Percentiles rank a stretch among this genome's conserved stretches.
Conservation (phyloP, 2,888 invertebrate species). For the Liodrosophila aerea region DNA sequence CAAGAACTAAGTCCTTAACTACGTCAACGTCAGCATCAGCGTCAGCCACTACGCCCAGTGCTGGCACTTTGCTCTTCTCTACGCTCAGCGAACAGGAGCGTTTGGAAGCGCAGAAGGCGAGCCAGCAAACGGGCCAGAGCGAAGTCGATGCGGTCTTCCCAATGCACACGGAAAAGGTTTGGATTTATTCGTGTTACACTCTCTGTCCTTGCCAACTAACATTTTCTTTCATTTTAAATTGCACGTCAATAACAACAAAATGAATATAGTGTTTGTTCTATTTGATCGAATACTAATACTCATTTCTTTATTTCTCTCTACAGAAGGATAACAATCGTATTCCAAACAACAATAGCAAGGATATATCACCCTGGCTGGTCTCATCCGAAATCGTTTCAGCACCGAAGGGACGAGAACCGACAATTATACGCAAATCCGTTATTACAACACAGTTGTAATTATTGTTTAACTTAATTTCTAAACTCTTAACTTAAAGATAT, state of each 20-base stretch:
- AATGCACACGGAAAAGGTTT: constrained; percentile 78
- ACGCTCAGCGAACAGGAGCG: constrained; percentile 80
- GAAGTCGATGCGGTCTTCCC: constrained; percentile 67
- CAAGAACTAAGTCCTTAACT: constrained; percentile 36
- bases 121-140: constrained; percentile 43
- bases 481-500: constrained; percentile 33
- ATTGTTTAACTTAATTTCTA: constrained; percentile 28
- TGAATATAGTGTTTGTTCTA: not conserved
- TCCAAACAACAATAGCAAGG: constrained; percentile 82
- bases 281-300: not conserved
- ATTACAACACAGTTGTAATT: constrained; percentile 91
- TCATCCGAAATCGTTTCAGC: constrained; percentile 88
- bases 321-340: constrained; percentile 82
- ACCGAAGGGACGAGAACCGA: constrained; percentile 86
- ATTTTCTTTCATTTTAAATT: constrained; percentile 58
- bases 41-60: constrained; percentile 64
- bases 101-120: constrained; percentile 63
- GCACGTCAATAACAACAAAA: constrained; percentile 56
- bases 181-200: constrained; percentile 46
- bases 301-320: constrained; percentile 41
- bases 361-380: constrained; percentile 92
- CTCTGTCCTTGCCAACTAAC: constrained; percentile 59
- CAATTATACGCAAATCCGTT: constrained; percentile 92
- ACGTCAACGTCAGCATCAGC: constrained; percentile 52
- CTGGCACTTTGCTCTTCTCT: constrained; percentile 78